Evolutionary conservation across 1,140 invertebrate genomes (phyloP).

Genomic region (Lasaia peninsularis): DNA sequence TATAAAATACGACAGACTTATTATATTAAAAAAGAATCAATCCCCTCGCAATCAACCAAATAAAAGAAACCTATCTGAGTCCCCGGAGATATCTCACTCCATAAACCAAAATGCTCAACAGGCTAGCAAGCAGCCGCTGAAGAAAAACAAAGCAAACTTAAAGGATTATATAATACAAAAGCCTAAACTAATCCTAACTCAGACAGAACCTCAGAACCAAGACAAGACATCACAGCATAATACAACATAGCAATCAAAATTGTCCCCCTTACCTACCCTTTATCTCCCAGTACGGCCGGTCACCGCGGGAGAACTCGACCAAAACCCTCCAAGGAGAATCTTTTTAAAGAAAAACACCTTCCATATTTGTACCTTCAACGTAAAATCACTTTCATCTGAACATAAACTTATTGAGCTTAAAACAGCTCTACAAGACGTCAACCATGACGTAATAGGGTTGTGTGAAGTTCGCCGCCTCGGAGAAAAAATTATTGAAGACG

Average conservation of each 20-base stretch:
- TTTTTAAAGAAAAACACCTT: too few species aligned
- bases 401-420: too few species aligned
- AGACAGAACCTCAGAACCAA: too few species aligned
- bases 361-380: too few species aligned
- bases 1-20: conserved; percentile 28
- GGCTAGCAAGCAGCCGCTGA: background rate
- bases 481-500: too few species aligned
- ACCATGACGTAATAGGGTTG: too few species aligned
- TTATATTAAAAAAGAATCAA: conserved; percentile 19
- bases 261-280: conserved; percentile 20
- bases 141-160: conserved; percentile 29
- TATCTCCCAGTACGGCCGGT: conserved; percentile 32
- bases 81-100: background rate
- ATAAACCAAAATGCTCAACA: background rate
- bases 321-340: conserved; percentile 35
- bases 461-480: too few species aligned
- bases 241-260: too few species aligned
- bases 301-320: conserved; percentile 37
- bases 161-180: conserved; percentile 24
- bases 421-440: too few species aligned
- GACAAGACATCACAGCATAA: too few species aligned
- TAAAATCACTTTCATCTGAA: too few species aligned
- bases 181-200: too few species aligned
- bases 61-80: conserved; percentile 24
- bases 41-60: conserved; percentile 14